These are phyloP conservation scores for Macrophya alboannulata DNA, from an alignment of 2,888 invertebrate species.

Conservation along the genomic window DNA sequence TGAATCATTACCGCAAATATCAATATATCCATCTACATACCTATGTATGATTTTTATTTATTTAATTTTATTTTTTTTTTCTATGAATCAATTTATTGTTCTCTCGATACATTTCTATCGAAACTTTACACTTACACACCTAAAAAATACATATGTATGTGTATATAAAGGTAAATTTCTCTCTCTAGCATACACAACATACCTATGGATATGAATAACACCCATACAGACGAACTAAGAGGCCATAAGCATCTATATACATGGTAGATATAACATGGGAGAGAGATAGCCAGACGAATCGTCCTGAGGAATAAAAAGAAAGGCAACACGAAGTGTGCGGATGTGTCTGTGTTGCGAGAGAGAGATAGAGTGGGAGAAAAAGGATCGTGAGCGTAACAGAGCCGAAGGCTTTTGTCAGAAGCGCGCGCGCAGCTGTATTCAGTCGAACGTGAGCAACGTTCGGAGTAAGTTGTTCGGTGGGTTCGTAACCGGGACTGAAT, in stretches of 20 bases:
- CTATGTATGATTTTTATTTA: background rate
- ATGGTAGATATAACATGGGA: background rate
- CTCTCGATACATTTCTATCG: no score
- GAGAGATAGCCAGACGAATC: background rate
- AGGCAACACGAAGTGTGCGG: background rate
- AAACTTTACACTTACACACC: no score
- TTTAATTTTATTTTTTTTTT: background rate
- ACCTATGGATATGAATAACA: background rate
- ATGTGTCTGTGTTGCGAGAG: background rate
- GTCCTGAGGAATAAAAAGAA: background rate
- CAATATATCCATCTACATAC: background rate
- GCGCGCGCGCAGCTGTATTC: constrained; percentile 54
- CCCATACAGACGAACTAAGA: no score
- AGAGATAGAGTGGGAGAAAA: constrained; percentile 11
- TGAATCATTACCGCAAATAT: background rate
- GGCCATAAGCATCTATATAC: no score
- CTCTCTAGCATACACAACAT: background rate
- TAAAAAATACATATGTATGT: no score
- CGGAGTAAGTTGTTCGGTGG: constrained; percentile 19
- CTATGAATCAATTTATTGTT: background rate
- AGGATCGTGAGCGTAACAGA: constrained; percentile 28
- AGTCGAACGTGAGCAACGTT: constrained; percentile 52
- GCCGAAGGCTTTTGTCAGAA: constrained; percentile 45
- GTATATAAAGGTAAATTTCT: background rate
- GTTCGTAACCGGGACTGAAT: background rate